Evolutionary conservation across 2,888 invertebrate species (phyloP).

Genomic region (Cyclophora punctaria): DNA sequence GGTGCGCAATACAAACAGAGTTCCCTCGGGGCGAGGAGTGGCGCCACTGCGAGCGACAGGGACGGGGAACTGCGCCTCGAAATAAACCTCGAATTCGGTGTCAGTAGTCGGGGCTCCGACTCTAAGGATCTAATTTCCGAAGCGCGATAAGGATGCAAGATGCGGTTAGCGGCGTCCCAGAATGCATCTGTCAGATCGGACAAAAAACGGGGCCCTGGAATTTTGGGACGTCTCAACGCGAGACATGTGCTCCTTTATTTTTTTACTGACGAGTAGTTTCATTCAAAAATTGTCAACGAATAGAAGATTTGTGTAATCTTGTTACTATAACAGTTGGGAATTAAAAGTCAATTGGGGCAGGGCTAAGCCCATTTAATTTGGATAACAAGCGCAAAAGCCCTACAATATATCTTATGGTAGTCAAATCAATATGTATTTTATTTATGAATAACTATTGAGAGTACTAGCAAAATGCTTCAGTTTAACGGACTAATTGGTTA

Average conservation of each 20-base stretch:
- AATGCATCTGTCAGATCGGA: conserved; percentile 72
- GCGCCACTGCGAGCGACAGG: conserved; percentile 66
- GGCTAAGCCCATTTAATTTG: too few species aligned
- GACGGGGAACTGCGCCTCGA: conserved; percentile 61
- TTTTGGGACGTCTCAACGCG: conserved; percentile 66
- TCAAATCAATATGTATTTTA: too few species aligned
- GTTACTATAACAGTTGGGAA: conserved; percentile 56
- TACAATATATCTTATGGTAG: too few species aligned
- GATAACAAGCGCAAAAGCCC: too few species aligned
- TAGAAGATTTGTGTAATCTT: conserved; percentile 72
- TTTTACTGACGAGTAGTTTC: conserved; percentile 58
- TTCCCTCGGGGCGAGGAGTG: conserved; percentile 39
- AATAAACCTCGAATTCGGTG: conserved; percentile 65
- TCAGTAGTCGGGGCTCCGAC: conserved; percentile 41
- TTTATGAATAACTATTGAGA: too few species aligned
- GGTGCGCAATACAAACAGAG: conserved; percentile 54
- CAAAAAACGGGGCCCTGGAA: conserved; percentile 66
- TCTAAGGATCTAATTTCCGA: conserved; percentile 57
- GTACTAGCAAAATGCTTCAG: too few species aligned
- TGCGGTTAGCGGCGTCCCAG: conserved; percentile 69
- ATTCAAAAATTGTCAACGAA: conserved; percentile 71
- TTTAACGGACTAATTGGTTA: too few species aligned
- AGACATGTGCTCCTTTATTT: conserved; percentile 68
- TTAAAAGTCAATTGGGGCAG: neutral
- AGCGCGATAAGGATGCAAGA: conserved; percentile 68